phyloP scores from a whole-genome alignment of 2,113 vertebrate genomes.

The Pomatorhinus ruficollis region DNA sequence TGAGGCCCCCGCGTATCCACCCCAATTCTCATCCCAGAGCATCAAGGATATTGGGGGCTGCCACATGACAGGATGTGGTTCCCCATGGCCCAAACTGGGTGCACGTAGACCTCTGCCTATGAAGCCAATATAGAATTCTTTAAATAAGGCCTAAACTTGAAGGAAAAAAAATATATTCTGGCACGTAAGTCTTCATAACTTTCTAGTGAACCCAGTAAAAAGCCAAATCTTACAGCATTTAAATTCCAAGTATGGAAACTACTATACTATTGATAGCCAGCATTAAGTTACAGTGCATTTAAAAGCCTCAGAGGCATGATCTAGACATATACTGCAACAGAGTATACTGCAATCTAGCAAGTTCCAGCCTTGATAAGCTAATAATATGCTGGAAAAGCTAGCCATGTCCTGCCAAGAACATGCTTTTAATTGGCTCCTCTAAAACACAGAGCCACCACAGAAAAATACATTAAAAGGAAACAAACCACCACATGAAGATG shows the following conservation, averaged over 20 bases:
- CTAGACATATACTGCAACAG: not conserved
- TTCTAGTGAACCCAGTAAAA: not conserved
- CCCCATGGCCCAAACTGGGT: fast-evolving
- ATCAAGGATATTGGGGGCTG: not conserved
- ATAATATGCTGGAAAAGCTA: not conserved
- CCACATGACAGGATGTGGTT: not conserved
- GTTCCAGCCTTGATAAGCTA: not conserved
- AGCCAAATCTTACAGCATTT: not conserved
- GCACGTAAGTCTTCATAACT: not conserved
- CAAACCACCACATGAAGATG: not conserved
- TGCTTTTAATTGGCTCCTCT: not conserved
- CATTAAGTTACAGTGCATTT: not conserved
- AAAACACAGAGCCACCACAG: not conserved
- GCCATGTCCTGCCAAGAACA: not conserved
- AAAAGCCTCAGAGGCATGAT: not conserved
- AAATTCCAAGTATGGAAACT: not conserved
- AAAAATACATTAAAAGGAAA: not conserved
- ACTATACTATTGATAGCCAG: not conserved
- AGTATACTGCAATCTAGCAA: not conserved
- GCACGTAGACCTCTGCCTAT: not conserved
- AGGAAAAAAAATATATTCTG: not conserved
- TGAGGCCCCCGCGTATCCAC: not conserved
- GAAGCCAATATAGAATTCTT: not conserved
- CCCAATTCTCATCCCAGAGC: not conserved
- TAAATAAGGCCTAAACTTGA: not conserved